These are phyloP conservation scores for Erythrolamprus reginae DNA, from an alignment of 2,113 vertebrate species.

Conservation along the genomic window DNA sequence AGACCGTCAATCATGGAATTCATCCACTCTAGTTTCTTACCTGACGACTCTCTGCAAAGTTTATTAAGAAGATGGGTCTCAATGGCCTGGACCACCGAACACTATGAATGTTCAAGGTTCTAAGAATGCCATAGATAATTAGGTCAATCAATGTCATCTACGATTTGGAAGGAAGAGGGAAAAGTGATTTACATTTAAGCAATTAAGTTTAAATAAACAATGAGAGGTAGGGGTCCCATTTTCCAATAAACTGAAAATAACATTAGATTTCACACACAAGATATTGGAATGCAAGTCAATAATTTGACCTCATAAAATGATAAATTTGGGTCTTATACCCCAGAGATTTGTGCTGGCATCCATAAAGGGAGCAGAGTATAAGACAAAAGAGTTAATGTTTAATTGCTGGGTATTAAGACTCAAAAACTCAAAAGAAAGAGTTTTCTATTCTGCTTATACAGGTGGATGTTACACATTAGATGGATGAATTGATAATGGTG, in stretches of 20 bases:
- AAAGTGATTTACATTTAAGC: background rate
- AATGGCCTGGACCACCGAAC: constrained; percentile 86
- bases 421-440: too few species aligned
- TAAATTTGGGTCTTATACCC: background rate
- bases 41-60: constrained; percentile 89
- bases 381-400: background rate
- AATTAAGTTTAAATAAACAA: background rate
- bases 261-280: background rate
- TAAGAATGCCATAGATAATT: constrained; percentile 75
- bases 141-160: constrained; percentile 84
- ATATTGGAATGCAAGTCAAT: background rate
- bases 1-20: too few species aligned
- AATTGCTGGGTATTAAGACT: background rate
- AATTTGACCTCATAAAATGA: background rate
- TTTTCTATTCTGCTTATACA: too few species aligned
- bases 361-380: background rate
- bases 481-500: too few species aligned
- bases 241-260: background rate
- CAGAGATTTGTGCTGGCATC: background rate
- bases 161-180: constrained; percentile 13
- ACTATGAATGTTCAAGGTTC: constrained; percentile 51
- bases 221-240: background rate
- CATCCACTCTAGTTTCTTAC: constrained; percentile 51
- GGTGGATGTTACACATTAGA: too few species aligned
- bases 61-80: constrained; percentile 86